Percentiles rank a stretch among this genome's conserved stretches.
These are phyloP conservation scores for Lamproptera curius DNA, from an alignment of 2,888 invertebrate genomes.

Conservation along the genomic window DNA sequence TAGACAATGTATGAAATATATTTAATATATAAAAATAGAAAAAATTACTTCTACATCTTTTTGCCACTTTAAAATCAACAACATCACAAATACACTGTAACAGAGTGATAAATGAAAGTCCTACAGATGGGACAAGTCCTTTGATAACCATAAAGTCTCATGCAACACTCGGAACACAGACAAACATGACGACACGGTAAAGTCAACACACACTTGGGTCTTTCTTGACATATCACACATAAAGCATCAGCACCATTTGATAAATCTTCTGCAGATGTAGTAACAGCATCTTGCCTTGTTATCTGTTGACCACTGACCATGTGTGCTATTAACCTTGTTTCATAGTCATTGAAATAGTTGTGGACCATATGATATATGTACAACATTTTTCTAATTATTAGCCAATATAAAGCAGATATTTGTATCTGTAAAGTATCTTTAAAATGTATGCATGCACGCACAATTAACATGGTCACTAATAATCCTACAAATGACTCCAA, in stretches of 20 bases:
- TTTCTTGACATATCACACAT: conserved; percentile 77
- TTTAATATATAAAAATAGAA: no score
- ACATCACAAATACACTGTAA: conserved; percentile 72
- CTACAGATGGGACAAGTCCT: conserved; percentile 76
- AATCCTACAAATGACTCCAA: conserved; percentile 66
- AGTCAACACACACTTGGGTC: conserved; percentile 74
- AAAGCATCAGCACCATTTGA: conserved; percentile 50
- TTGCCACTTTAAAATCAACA: no score
- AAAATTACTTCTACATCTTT: no score
- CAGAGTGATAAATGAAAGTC: conserved; percentile 74
- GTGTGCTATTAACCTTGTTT: conserved; percentile 54
- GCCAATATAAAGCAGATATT: conserved; percentile 49
- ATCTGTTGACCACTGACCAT: conserved; percentile 50
- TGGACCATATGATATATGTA: conserved; percentile 56
- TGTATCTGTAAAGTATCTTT: conserved; percentile 43
- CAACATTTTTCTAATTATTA: conserved; percentile 49
- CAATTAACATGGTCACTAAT: conserved; percentile 53
- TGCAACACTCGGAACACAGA: conserved; percentile 71
- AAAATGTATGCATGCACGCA: conserved; percentile 54
- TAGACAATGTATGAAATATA: no score
- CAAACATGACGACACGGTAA: conserved; percentile 78
- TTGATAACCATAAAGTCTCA: conserved; percentile 66
- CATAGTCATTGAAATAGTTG: conserved; percentile 62
- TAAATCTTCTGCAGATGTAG: conserved; percentile 37
- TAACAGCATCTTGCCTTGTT: conserved; percentile 34